A percentile compares a stretch with the other conserved stretches of the same genome.
phyloP scores from a whole-genome alignment of 1,140 invertebrate species.

The Stenopsyche tienmushanensis region DNA sequence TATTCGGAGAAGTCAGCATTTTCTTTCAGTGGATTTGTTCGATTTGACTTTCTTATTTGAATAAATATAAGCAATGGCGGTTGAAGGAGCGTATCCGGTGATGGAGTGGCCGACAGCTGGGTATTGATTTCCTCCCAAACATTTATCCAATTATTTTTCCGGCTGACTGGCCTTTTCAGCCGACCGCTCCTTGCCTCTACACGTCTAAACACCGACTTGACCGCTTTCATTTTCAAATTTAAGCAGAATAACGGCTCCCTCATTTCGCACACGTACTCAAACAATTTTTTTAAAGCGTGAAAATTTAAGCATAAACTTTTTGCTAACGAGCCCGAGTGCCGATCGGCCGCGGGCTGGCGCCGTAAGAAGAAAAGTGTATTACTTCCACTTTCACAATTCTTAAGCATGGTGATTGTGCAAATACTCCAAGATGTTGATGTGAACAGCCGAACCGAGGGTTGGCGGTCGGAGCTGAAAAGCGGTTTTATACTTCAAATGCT shows the following conservation, averaged over 20 bases:
- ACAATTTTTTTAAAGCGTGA: constrained; percentile 18
- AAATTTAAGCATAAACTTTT: constrained; percentile 18
- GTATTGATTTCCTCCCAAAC: constrained; percentile 23
- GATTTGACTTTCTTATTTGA: constrained; percentile 16
- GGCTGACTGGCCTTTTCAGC: constrained; percentile 18
- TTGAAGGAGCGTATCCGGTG: background rate
- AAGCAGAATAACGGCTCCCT: constrained; percentile 13
- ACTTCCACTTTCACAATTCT: constrained; percentile 11
- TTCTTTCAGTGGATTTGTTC: no score
- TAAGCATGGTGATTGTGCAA: constrained; percentile 1
- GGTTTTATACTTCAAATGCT: no score
- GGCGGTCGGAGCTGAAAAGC: background rate
- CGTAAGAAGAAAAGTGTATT: constrained; percentile 12
- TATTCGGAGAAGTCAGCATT: no score
- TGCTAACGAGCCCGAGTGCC: constrained; percentile 12
- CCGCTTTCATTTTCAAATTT: constrained; percentile 23
- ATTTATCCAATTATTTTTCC: constrained; percentile 37
- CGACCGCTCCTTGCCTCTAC: constrained; percentile 13
- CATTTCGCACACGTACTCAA: constrained; percentile 13
- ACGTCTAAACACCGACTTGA: constrained; percentile 20
- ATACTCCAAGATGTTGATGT: background rate
- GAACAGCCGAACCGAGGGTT: background rate
- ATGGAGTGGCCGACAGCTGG: background rate
- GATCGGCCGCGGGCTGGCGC: background rate
- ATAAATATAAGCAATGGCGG: constrained; percentile 16